phyloP scores from a whole-genome alignment of 1,140 invertebrate species.

The Zaprionus tsacasi region DNA sequence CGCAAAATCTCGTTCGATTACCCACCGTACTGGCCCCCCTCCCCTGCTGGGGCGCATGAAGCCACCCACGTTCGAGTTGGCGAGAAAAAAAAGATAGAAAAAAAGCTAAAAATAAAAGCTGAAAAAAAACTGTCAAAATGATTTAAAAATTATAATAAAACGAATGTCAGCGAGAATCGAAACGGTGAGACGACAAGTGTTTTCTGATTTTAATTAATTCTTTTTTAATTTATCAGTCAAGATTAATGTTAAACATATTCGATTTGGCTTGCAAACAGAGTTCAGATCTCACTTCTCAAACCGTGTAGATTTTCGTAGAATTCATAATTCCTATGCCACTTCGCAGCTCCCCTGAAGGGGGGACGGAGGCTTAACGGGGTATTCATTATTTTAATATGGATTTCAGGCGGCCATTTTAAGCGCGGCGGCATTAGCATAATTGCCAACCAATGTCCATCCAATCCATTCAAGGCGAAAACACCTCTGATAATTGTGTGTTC shows the following conservation, averaged over 20 bases:
- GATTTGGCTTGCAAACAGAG: slow-evolving; percentile 57
- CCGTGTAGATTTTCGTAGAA: neutral
- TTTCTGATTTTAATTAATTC: slow-evolving; percentile 74
- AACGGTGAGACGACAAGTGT: slow-evolving; percentile 53
- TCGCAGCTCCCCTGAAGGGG: slow-evolving; percentile 21
- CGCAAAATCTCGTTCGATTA: slow-evolving; percentile 45
- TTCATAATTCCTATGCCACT: slow-evolving; percentile 22
- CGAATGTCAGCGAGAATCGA: slow-evolving; percentile 27
- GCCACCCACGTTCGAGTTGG: slow-evolving; percentile 40
- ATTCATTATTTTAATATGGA: slow-evolving; percentile 78
- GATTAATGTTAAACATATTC: slow-evolving; percentile 78
- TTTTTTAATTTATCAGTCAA: slow-evolving; percentile 80
- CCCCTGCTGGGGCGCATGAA: neutral
- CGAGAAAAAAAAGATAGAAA: neutral
- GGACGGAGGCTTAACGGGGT: neutral
- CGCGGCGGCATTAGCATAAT: slow-evolving; percentile 71
- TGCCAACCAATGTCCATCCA: slow-evolving; percentile 70
- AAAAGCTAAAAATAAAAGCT: slow-evolving; percentile 16
- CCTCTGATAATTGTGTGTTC: slow-evolving; percentile 74
- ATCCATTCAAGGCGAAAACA: slow-evolving; percentile 76
- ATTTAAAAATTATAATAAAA: slow-evolving; percentile 57
- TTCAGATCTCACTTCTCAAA: slow-evolving; percentile 42
- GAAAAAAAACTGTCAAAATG: slow-evolving; percentile 58
- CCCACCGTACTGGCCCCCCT: slow-evolving; percentile 6
- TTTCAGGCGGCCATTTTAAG: slow-evolving; percentile 71